These are phyloP conservation scores for Rhaphigaster nebulosa DNA, from an alignment of 2,888 invertebrate species.

Conservation along the genomic window DNA sequence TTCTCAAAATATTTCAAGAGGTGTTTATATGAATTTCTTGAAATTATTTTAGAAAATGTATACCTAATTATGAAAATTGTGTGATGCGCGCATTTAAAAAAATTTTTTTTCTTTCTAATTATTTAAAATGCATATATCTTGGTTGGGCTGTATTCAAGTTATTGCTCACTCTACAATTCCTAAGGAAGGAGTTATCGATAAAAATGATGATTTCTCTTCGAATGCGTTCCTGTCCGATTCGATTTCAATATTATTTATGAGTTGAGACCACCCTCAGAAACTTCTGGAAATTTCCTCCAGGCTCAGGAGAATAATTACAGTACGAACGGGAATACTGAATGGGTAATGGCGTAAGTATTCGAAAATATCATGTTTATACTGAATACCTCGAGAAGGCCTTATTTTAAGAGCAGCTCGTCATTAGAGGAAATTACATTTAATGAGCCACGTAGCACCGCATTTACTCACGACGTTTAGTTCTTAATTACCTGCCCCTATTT, in stretches of 20 bases:
- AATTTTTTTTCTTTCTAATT: too few relatives aligned
- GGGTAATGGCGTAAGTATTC: neutral
- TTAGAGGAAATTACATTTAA: constrained; percentile 43
- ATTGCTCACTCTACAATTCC: too few relatives aligned
- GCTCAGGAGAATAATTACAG: neutral
- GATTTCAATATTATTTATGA: neutral
- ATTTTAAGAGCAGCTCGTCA: constrained; percentile 17
- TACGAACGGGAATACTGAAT: constrained; percentile 2
- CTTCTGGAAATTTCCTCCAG: neutral
- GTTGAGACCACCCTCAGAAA: neutral
- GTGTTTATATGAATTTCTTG: too few relatives aligned
- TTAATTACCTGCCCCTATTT: constrained; percentile 24
- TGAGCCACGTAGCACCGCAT: neutral
- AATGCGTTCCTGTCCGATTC: neutral
- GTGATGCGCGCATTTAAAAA: too few relatives aligned
- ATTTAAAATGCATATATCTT: too few relatives aligned
- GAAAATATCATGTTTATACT: constrained; percentile 42
- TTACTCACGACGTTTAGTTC: constrained; percentile 18
- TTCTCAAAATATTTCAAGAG: too few relatives aligned
- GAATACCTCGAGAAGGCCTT: neutral
- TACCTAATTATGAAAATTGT: too few relatives aligned
- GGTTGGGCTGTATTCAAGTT: too few relatives aligned
- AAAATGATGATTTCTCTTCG: neutral
- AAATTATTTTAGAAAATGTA: too few relatives aligned
- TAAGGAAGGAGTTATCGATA: too few relatives aligned